Conservation (phyloP, 2,888 invertebrate species). For the Embidobia sp. region DNA sequence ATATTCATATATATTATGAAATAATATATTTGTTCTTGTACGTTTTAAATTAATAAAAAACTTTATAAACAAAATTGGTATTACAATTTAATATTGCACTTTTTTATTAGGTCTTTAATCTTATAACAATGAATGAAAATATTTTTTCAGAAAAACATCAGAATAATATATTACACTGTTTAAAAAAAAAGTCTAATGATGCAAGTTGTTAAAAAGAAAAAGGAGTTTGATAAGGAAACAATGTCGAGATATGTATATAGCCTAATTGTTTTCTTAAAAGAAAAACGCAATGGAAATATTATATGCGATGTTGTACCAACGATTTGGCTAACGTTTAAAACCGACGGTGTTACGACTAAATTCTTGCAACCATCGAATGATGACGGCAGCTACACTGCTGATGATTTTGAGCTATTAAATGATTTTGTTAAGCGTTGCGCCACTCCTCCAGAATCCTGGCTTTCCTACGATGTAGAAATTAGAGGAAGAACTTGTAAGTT, state of each 20-base stretch:
- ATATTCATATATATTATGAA: too few relatives aligned
- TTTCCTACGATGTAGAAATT: slow-evolving; percentile 1
- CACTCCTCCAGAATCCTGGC: slow-evolving; percentile 9
- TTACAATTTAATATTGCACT: too few relatives aligned
- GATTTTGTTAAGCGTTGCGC: not conserved
- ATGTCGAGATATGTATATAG: not conserved
- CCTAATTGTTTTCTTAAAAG: not conserved
- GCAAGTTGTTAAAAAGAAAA: too few relatives aligned
- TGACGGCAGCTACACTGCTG: not conserved
- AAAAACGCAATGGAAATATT: slow-evolving; percentile 1
- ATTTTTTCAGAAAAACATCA: too few relatives aligned
- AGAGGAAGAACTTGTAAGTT: slow-evolving; percentile 1
- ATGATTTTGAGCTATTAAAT: not conserved
- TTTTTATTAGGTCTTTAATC: too few relatives aligned
- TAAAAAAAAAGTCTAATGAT: too few relatives aligned
- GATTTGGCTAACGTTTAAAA: not conserved
- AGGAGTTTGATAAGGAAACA: too few relatives aligned
- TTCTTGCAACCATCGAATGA: slow-evolving; percentile 1
- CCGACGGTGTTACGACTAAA: not conserved
- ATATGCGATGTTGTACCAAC: not conserved
- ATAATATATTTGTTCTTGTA: too few relatives aligned
- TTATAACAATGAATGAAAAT: too few relatives aligned
- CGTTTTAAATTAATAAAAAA: too few relatives aligned
- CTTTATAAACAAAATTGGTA: too few relatives aligned
- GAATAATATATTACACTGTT: too few relatives aligned